Evolutionary conservation across 2,797 vertebrate genomes (phyloP), one percentile per base, ranked within the genome.

Genomic region (Sarcoramphus papa): DNA sequence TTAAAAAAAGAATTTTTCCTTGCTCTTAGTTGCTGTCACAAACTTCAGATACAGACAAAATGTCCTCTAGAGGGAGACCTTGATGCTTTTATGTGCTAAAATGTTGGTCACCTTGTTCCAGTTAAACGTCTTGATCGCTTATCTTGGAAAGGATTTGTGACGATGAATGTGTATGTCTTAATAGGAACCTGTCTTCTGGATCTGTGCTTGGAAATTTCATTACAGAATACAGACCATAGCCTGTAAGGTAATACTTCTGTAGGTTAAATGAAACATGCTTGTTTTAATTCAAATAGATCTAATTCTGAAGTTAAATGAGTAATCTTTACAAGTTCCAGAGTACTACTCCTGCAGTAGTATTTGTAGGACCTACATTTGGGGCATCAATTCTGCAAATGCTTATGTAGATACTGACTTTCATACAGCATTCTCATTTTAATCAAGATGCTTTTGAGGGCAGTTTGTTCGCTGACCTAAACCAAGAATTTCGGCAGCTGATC

Each of bases 21-120:
- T 79, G 10, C 28, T 79, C 2, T 65, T 60, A 19, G 22, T 85
- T 67, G n/a, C 72, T 89, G 51, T 69, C 27, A 11, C 12, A 59
- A 91, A 57, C 53, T 77, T 88, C 24, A 67, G 20, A 37, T 65
- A 48, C 74, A 77, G 60, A 70, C 19, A 41, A 48, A 85, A 59
- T 65, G 92, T 48, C 92, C 96, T 97, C 94, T 96, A 96, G 97
- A 93, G 97, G 96, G 96, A 95, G 94, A 91, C 88, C 54, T 72
- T 83, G 91, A 48, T 95, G 72, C 54, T 97, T 91, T 92, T 90
- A 77, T 89, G 47, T 84, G 47, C 45, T 72, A 18, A 88, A 68
- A 75, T 18, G 3, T 69, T 84, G 40, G 43, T 88, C 43, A 20
- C 13, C 21, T 63, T 67, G 40, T 88, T 84, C 35, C 28, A 41